A percentile compares a stretch with the other conserved stretches of the same genome.
Conservation (phyloP, 2,113 vertebrate species). For the Indri indri region DNA sequence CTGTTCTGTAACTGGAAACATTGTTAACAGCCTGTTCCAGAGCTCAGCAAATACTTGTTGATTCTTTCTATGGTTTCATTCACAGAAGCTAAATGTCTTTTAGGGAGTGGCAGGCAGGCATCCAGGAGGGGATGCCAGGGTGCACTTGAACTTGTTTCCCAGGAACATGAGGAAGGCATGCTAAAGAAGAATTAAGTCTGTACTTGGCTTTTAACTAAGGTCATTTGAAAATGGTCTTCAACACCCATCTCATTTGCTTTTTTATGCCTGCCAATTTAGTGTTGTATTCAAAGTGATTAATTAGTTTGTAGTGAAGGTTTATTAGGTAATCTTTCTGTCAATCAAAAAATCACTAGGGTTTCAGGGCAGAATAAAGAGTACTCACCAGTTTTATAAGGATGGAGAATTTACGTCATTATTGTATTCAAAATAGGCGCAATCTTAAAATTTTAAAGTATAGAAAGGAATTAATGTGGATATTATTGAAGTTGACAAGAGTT, state of each 20-base stretch:
- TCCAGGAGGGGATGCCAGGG: accelerated
- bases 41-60: not conserved
- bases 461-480: constrained; percentile 36
- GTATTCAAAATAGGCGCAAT: constrained; percentile 22
- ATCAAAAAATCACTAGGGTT: constrained; percentile 81
- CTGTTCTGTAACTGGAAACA: not conserved
- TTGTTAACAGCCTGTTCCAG: not conserved
- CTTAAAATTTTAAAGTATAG: not conserved
- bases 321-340: constrained; percentile 87
- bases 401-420: constrained; percentile 54
- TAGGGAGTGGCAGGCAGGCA: accelerated
- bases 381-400: constrained; percentile 68
- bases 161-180: not conserved
- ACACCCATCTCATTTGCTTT: constrained; percentile 85
- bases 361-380: constrained; percentile 70
- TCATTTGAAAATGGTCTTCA: constrained; percentile 82
- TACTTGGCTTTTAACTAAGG: constrained; percentile 83
- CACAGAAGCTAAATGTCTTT: not conserved
- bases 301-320: constrained; percentile 86
- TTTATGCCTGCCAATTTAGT: constrained; percentile 84
- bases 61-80: accelerated
- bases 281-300: constrained; percentile 87
- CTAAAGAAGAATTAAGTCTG: constrained; percentile 57
- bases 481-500: constrained; percentile 36
- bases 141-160: not conserved